Conservation (phyloP, 2,797 vertebrate species). For the Sebastes goodei region DNA sequence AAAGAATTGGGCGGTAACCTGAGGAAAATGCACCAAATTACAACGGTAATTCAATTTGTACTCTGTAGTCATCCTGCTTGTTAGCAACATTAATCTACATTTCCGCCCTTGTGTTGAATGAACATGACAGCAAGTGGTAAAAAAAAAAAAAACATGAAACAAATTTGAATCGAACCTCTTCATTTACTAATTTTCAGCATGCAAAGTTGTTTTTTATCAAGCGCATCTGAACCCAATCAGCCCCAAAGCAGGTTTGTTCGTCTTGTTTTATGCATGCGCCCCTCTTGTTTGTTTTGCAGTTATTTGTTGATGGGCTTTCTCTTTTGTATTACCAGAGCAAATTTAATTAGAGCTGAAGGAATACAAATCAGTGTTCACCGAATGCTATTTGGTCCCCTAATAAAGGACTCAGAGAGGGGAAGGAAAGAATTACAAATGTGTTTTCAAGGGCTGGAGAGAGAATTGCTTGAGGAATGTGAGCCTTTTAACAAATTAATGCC, state of each 20-base stretch:
- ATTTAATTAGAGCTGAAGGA: conserved; percentile 77
- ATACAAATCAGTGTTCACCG: conserved; percentile 73
- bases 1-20: neutral
- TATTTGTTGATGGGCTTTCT: conserved; percentile 75
- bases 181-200: conserved; percentile 43
- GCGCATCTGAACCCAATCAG: conserved; percentile 61
- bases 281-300: conserved; percentile 68
- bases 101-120: neutral
- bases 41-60: neutral
- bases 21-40: neutral
- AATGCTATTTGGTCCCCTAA: conserved; percentile 69
- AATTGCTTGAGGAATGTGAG: conserved; percentile 51
- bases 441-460: conserved; percentile 54
- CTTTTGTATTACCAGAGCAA: conserved; percentile 74
- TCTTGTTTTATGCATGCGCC: conserved; percentile 54
- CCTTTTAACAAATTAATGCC: conserved; percentile 52
- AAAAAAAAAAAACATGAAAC: neutral
- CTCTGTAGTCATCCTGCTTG: conserved; percentile 12
- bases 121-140: neutral
- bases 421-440: conserved; percentile 64
- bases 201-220: conserved; percentile 42
- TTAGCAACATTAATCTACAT: conserved; percentile 21
- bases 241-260: conserved; percentile 60
- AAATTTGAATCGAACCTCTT: conserved; percentile 21
- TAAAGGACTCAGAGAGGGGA: conserved; percentile 58